Conservation (phyloP, 2,113 vertebrate genomes). For the Myanophis thanlyinensis region DNA sequence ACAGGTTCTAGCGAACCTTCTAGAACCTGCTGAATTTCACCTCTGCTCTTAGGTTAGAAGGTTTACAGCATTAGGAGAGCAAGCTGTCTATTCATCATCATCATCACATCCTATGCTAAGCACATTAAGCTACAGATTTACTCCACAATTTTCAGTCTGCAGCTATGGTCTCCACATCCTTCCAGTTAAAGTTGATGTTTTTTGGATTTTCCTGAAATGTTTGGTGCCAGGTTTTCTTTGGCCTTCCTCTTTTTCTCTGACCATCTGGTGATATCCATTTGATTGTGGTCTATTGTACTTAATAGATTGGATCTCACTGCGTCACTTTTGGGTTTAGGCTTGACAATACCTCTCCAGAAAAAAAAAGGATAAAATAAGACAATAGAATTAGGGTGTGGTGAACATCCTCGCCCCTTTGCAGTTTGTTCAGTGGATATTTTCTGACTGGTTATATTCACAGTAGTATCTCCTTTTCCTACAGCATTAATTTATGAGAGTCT, state of each 20-base stretch:
- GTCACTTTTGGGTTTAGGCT: neutral
- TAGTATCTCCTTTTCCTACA: neutral
- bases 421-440: neutral
- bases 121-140: too few relatives aligned
- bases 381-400: neutral
- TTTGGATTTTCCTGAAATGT: too few relatives aligned
- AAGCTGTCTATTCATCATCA: too few relatives aligned
- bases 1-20: too few relatives aligned
- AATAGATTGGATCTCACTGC: neutral
- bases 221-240: too few relatives aligned
- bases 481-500: neutral
- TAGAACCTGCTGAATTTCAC: too few relatives aligned
- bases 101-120: too few relatives aligned
- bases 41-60: too few relatives aligned
- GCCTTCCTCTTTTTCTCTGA: neutral
- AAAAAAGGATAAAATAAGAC: neutral
- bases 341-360: neutral
- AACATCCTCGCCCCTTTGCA: neutral
- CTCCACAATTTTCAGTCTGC: too few relatives aligned
- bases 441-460: neutral
- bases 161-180: too few relatives aligned
- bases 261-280: neutral
- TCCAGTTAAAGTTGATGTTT: too few relatives aligned
- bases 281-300: neutral
- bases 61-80: too few relatives aligned